These are phyloP conservation scores for Galemys pyrenaicus DNA, from an alignment of 2,113 vertebrate genomes.

Conservation along the genomic window DNA sequence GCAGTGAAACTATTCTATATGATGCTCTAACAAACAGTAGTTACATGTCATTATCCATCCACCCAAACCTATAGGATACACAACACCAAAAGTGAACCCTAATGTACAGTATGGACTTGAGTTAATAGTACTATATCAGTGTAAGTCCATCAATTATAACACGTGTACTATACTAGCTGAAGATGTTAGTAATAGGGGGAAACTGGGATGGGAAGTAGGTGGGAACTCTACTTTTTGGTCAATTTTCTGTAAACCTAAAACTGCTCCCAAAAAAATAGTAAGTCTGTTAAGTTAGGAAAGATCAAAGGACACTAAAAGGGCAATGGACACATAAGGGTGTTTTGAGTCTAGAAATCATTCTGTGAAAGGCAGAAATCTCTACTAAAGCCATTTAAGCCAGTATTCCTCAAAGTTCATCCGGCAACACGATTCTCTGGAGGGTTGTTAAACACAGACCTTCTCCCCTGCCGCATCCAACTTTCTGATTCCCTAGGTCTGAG, in stretches of 20 bases:
- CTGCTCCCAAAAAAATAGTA: neutral
- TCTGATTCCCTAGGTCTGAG: neutral
- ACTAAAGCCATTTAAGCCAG: neutral
- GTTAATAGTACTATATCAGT: neutral
- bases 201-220: neutral
- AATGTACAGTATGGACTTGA: neutral
- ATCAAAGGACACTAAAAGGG: constrained; percentile 26
- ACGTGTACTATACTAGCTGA: neutral
- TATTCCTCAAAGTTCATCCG: neutral
- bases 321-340: neutral
- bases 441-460: neutral
- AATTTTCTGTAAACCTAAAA: constrained; percentile 41
- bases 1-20: neutral
- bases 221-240: neutral
- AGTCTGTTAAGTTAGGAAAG: neutral
- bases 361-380: neutral
- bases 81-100: neutral
- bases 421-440: too few species aligned
- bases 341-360: constrained; percentile 18
- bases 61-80: neutral
- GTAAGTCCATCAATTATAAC: neutral
- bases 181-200: too few species aligned
- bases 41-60: neutral
- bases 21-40: neutral
- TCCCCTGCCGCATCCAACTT: neutral